phyloP scores from a whole-genome alignment of 2,113 vertebrate species.

The Megaceryle maxima region DNA sequence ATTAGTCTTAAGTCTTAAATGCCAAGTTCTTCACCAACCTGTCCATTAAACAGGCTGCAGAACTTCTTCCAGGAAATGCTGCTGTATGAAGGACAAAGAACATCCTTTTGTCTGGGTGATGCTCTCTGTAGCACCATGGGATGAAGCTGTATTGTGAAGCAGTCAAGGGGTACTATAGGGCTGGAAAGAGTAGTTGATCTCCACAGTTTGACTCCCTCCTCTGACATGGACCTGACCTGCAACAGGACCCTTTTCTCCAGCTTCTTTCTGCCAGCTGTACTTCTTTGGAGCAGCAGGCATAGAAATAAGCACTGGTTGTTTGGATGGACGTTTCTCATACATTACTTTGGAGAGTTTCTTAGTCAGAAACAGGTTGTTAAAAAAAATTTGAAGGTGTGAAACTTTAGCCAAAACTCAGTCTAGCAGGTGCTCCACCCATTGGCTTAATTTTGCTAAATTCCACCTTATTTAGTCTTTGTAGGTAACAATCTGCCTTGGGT shows the following conservation, averaged over 20 bases:
- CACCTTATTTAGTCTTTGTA: not conserved
- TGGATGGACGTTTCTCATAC: not conserved
- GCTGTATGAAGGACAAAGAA: not conserved
- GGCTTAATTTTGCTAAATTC: not conserved
- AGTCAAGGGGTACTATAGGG: not conserved
- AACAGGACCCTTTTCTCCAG: not conserved
- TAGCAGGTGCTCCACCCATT: not conserved
- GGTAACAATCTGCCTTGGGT: not conserved
- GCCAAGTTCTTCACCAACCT: not conserved
- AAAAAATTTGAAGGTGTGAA: not conserved
- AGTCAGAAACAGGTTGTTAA: not conserved
- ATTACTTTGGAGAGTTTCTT: not conserved
- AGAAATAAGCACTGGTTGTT: not conserved
- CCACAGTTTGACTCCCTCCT: not conserved
- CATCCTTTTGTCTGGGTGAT: not conserved
- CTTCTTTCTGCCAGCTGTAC: not conserved
- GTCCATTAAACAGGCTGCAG: not conserved
- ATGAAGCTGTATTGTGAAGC: not conserved
- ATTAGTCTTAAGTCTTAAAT: not conserved
- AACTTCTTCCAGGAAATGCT: not conserved
- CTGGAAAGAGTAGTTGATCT: not conserved
- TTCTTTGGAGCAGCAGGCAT: not conserved
- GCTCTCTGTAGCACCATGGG: not conserved
- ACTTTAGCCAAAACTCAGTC: not conserved
- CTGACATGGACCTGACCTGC: not conserved